phyloP scores from a whole-genome alignment of 1,140 invertebrate genomes.

The Coelopa frigida region DNA sequence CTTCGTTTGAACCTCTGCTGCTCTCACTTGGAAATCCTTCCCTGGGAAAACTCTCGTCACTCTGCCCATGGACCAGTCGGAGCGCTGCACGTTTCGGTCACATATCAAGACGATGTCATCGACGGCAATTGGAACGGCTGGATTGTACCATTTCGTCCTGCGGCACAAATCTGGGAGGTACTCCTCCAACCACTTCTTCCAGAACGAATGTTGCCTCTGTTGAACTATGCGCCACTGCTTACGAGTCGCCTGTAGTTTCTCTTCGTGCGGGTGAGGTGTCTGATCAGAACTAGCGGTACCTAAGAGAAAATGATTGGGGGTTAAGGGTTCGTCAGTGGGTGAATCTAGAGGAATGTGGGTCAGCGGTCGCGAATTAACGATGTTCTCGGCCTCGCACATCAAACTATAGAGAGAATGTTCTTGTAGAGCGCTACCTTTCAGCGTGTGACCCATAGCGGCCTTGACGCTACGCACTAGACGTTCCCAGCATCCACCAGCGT shows the following conservation, averaged over 20 bases:
- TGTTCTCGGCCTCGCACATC: constrained; percentile 22
- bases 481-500: constrained; percentile 26
- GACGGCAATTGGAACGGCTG: no score
- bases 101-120: no score
- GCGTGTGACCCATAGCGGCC: constrained; percentile 13
- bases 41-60: no score
- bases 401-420: constrained; percentile 21
- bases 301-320: constrained; percentile 15
- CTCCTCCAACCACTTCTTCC: constrained; percentile 14
- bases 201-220: constrained; percentile 9
- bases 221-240: constrained; percentile 13
- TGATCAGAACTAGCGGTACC: constrained; percentile 6
- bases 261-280: neutral
- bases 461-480: constrained; percentile 20
- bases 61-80: no score
- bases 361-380: constrained; percentile 23
- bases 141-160: constrained; percentile 16
- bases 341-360: constrained; percentile 26
- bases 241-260: neutral
- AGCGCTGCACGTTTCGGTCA: no score
- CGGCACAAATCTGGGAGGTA: constrained; percentile 10
- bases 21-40: no score
- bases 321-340: constrained; percentile 18
- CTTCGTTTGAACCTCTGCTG: no score
- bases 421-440: constrained; percentile 16